Percentiles rank a stretch among this genome's conserved stretches.
Conservation (phyloP, 2,113 vertebrate genomes). For the Hemicordylus capensis region DNA sequence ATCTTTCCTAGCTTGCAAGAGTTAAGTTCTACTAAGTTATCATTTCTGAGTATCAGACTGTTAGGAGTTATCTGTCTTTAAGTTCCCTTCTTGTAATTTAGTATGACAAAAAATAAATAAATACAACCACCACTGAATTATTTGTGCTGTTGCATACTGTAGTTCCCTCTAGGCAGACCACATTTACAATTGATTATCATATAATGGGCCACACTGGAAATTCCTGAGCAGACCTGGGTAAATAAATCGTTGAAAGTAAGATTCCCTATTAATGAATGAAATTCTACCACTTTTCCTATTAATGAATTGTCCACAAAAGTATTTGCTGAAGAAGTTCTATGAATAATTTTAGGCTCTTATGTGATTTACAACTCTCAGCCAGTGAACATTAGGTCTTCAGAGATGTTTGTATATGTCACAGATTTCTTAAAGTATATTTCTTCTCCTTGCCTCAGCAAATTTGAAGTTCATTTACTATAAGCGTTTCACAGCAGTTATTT, state of each 20-base stretch:
- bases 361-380: conserved; percentile 7
- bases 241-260: conserved; percentile 24
- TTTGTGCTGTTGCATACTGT: background rate
- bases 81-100: background rate
- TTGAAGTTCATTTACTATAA: conserved; percentile 4
- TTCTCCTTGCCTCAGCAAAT: conserved; percentile 9
- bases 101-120: background rate
- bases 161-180: background rate
- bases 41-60: background rate
- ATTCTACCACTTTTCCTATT: background rate
- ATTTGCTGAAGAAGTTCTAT: conserved; percentile 26
- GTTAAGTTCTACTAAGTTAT: background rate
- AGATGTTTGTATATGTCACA: conserved; percentile 20
- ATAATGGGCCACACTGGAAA: conserved; percentile 28
- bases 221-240: background rate
- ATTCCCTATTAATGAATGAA: conserved; percentile 23
- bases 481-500: background rate
- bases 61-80: background rate
- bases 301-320: conserved; percentile 13
- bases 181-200: conserved; percentile 30
- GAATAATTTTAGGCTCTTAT: background rate
- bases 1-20: background rate
- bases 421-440: background rate
- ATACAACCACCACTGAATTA: background rate
- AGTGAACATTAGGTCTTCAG: background rate